Conservation (phyloP, 2,888 invertebrate genomes). For the Exocentrus adspersus region DNA sequence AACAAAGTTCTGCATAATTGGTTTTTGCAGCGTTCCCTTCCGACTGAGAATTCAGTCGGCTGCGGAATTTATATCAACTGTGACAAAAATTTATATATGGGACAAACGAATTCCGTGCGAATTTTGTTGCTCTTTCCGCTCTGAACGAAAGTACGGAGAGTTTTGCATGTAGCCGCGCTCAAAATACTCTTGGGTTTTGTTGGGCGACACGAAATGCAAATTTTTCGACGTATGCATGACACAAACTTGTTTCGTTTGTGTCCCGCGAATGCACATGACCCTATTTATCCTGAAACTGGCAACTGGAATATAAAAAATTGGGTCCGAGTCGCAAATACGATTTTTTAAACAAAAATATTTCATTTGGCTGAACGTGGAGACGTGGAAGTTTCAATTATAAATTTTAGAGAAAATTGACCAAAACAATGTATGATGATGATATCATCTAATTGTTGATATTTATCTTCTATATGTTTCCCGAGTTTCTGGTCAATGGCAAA, state of each 20-base stretch:
- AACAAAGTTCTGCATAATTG: constrained; percentile 9
- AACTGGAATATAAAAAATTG: no score
- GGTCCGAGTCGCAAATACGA: no score
- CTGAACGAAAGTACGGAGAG: not conserved
- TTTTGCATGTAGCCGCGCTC: not conserved
- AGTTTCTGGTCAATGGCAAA: no score
- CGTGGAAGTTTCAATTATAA: no score
- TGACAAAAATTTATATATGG: constrained; percentile 8
- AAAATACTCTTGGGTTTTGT: not conserved
- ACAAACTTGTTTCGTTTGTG: not conserved
- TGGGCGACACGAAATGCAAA: not conserved
- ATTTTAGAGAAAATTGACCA: no score
- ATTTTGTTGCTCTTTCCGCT: not conserved
- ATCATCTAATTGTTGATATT: no score
- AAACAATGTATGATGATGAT: no score
- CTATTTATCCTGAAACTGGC: no score
- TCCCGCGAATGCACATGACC: no score
- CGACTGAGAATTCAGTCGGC: not conserved
- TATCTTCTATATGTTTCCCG: no score
- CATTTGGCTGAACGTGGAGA: no score
- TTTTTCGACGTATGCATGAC: not conserved
- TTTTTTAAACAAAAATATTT: no score
- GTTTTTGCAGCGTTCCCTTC: constrained; percentile 8
- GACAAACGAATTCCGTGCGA: not conserved
- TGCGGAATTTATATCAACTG: not conserved